Evolutionary conservation across 2,888 invertebrate species (phyloP).

Genomic region (Timema podura): DNA sequence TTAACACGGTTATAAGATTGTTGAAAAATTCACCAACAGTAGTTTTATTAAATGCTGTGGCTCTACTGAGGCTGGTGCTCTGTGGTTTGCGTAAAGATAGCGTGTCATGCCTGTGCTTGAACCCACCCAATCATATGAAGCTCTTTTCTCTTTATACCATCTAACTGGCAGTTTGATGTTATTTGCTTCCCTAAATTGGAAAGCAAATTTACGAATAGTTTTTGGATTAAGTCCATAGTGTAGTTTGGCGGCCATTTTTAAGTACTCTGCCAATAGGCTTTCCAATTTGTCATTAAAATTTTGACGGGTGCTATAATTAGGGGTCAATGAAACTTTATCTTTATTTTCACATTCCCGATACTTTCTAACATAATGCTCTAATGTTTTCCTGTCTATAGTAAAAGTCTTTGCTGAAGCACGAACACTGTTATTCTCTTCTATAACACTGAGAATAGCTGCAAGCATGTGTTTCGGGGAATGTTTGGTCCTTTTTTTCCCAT

Average conservation of each 20-base stretch:
- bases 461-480: not conserved
- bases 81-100: slow-evolving; percentile 37
- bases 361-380: not conserved
- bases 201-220: slow-evolving; percentile 34
- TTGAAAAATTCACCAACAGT: slow-evolving; percentile 48
- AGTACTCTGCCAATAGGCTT: slow-evolving; percentile 5
- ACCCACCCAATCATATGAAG: slow-evolving; percentile 39
- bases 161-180: slow-evolving; percentile 32
- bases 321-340: not conserved
- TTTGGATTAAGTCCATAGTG: slow-evolving; percentile 31
- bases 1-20: slow-evolving; percentile 20
- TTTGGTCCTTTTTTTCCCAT: slow-evolving; percentile 10
- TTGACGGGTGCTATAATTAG: not conserved
- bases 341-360: not conserved
- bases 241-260: slow-evolving; percentile 9
- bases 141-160: slow-evolving; percentile 34
- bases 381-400: slow-evolving; percentile 13
- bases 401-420: not conserved
- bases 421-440: slow-evolving; percentile 1
- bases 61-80: slow-evolving; percentile 37
- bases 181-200: slow-evolving; percentile 31
- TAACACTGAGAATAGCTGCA: not conserved
- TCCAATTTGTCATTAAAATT: slow-evolving; percentile 2
- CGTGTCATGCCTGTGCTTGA: slow-evolving; percentile 35
- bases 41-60: slow-evolving; percentile 36